A percentile compares a stretch with the other conserved stretches of the same genome.
phyloP scores from a whole-genome alignment of 2,797 vertebrate species.

The Erethizon dorsatum region DNA sequence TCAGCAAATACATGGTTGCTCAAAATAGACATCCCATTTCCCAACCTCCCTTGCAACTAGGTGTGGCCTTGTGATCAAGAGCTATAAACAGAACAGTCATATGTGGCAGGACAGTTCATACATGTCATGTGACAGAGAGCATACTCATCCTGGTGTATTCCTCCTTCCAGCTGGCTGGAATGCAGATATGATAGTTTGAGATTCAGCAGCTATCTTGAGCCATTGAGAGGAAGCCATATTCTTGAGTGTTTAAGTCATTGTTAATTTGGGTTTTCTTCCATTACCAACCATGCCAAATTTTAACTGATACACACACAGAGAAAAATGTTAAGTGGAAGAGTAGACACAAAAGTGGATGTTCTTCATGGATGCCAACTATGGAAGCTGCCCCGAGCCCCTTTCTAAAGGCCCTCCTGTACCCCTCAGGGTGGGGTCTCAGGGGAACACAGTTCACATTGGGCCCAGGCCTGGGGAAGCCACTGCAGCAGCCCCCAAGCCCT shows the following conservation, averaged over 20 bases:
- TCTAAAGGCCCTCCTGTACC: neutral
- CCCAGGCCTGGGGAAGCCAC: neutral
- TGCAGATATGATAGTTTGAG: neutral
- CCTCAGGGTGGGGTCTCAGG: neutral
- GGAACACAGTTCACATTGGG: neutral
- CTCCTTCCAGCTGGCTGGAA: neutral
- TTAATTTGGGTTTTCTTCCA: constrained; percentile 25
- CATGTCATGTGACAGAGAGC: neutral
- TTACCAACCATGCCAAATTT: neutral
- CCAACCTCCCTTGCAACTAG: neutral
- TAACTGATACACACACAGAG: neutral
- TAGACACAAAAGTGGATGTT: neutral
- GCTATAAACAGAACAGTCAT: neutral
- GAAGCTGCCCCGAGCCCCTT: neutral
- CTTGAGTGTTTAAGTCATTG: neutral
- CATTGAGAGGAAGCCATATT: neutral
- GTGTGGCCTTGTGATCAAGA: constrained; percentile 1
- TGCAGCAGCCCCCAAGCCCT: fast-evolving
- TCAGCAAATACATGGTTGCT: neutral
- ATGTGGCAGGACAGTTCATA: neutral
- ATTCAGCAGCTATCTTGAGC: constrained; percentile 28
- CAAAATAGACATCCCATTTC: neutral
- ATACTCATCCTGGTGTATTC: fast-evolving
- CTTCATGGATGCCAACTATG: neutral
- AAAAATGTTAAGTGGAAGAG: constrained; percentile 4